phyloP scores from a whole-genome alignment of 2,113 vertebrate species.

The Chamaetylas fuelleborni region DNA sequence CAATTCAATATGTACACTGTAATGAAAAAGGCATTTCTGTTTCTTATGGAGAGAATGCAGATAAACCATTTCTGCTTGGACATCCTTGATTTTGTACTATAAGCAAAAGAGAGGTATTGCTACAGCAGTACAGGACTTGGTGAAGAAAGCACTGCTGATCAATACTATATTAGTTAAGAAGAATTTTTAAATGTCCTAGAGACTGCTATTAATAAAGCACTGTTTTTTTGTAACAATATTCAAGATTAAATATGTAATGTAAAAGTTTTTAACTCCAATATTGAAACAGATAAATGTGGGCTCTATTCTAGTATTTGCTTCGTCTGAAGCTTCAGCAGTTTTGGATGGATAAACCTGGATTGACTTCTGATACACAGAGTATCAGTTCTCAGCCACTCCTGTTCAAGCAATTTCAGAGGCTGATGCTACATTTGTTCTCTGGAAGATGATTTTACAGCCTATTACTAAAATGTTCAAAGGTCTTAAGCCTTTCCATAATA shows the following conservation, averaged over 20 bases:
- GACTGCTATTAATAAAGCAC: neutral
- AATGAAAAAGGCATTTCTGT: neutral
- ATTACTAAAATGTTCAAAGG: neutral
- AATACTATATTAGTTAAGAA: neutral
- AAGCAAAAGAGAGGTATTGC: neutral
- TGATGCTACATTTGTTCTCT: neutral
- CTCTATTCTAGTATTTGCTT: neutral
- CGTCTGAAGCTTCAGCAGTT: fast-evolving
- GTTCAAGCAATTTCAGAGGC: neutral
- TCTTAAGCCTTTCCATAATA: neutral
- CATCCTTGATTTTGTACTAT: neutral
- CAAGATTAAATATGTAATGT: neutral
- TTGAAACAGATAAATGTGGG: neutral
- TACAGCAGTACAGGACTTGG: neutral
- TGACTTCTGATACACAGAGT: neutral
- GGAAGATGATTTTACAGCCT: neutral
- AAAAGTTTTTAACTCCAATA: neutral
- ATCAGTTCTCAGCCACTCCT: neutral
- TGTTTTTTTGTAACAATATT: neutral
- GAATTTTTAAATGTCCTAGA: neutral
- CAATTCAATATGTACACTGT: neutral
- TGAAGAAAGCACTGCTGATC: neutral
- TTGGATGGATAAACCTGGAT: neutral
- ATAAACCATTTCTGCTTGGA: neutral
- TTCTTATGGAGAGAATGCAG: neutral